Evolutionary conservation across 2,797 vertebrate genomes (phyloP), one percentile per base, ranked within the genome.

Genomic region (Coracias cyanogaster): DNA sequence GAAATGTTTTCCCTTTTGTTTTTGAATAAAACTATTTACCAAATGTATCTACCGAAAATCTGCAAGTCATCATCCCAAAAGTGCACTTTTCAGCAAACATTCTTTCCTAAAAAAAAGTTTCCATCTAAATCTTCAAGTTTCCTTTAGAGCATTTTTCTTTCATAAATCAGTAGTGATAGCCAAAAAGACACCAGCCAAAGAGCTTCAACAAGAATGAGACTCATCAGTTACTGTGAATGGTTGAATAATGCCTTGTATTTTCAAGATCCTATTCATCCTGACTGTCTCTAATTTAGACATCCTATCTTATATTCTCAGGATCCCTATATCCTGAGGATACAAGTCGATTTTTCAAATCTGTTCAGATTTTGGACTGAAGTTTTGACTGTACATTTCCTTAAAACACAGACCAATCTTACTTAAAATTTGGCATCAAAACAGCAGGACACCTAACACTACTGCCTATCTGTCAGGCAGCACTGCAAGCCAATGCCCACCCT

Each of bases 41-140:
- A 74, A 94, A 87, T 58, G 31, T 60, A 92, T 94, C 91, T 92
- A 69, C 71, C 2, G 4, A 90, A 94, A 96, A 92, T 85, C 92
- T 97, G 93, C 94, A 96, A 96, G 84, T 92, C 79, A 78, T 96
- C 94, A 94, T 73, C 85, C 46, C 84, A 65, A 96, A 96, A 92
- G 71, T 96, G 88, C 76, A 89, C 67, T 93, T 95, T 91, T 78
- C 90, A 92, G 91, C 91, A 95, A 96, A 92, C 82, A 92, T 89
- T 95, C 83, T 73, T 89, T 80, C 90, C 92, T 89, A 55, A 89
- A 94, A 91, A 92, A 70, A 89, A 67, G 74, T 74, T 93, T 96
- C 86, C 89, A 65, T 78, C 54, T 94, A 89, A 62, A 96, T 84
- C 61, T 78, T 82, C 85, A 20, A 81, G 91, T 91, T 91, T 93